A percentile compares a stretch with the other conserved stretches of the same genome.
These are phyloP conservation scores for Solea solea DNA, from an alignment of 2,113 vertebrate species.

Conservation along the genomic window DNA sequence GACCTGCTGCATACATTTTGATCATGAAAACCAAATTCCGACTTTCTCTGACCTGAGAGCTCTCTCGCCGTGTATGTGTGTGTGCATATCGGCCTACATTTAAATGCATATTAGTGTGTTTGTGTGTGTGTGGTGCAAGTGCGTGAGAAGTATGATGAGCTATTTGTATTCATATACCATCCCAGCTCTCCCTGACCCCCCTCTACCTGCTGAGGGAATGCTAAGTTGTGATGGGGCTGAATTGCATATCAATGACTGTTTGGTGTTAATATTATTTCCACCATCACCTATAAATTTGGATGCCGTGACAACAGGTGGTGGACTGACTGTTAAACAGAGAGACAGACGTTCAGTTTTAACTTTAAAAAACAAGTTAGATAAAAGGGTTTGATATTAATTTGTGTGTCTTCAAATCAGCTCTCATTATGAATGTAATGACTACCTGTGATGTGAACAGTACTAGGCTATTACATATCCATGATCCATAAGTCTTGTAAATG, in stretches of 20 bases:
- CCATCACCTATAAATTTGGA: conserved; percentile 1
- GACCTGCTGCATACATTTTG: conserved; percentile 38
- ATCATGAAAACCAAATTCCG: conserved; percentile 54
- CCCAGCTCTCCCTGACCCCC: conserved; percentile 53
- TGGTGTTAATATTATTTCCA: conserved; percentile 35
- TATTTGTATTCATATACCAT: conserved; percentile 65
- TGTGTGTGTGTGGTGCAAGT: conserved; percentile 5
- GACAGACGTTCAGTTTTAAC: background rate
- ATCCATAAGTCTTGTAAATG: too few species aligned
- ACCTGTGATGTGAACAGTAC: background rate
- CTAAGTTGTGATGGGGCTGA: conserved; percentile 54
- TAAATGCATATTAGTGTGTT: conserved; percentile 29
- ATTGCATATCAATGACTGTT: conserved; percentile 65
- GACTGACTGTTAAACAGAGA: conserved; percentile 12
- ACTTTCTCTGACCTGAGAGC: conserved; percentile 44
- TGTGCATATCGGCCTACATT: conserved; percentile 24
- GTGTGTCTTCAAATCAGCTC: conserved; percentile 5
- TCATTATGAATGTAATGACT: background rate
- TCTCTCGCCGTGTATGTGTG: conserved; percentile 17
- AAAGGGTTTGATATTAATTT: background rate
- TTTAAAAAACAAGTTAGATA: background rate
- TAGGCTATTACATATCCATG: too few species aligned
- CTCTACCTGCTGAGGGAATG: conserved; percentile 47
- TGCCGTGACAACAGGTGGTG: conserved; percentile 12
- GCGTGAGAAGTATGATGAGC: conserved; percentile 14